These are phyloP conservation scores for Watsonalla cultraria DNA, from an alignment of 2,888 invertebrate genomes.

Conservation along the genomic window DNA sequence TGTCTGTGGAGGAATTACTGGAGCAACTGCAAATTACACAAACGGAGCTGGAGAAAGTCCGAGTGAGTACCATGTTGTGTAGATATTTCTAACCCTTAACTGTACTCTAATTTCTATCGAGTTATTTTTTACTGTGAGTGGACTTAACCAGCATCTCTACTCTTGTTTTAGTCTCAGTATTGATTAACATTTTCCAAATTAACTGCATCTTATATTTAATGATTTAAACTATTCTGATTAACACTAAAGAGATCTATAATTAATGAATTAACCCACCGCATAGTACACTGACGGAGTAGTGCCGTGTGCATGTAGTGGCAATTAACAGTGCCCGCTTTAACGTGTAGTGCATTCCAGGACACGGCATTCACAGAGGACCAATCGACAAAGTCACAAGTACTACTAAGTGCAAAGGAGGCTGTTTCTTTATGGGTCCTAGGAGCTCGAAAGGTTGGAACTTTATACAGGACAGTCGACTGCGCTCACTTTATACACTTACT, in stretches of 20 bases:
- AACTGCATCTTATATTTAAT: conserved; percentile 12
- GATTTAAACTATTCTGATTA: conserved; percentile 9
- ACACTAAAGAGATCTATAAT: conserved; percentile 11
- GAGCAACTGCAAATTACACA: conserved; percentile 91
- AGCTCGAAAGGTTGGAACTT: conserved; percentile 91
- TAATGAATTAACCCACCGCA: conserved; percentile 31
- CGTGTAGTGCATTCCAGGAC: conserved; percentile 82
- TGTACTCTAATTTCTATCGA: conserved; percentile 10
- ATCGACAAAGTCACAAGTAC: conserved; percentile 86
- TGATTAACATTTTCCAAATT: conserved; percentile 12
- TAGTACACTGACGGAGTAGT: conserved; percentile 33
- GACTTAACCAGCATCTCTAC: not conserved
- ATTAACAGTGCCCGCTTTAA: conserved; percentile 72
- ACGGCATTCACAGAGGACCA: conserved; percentile 83
- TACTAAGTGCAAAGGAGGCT: conserved; percentile 95
- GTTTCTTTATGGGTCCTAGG: conserved; percentile 96
- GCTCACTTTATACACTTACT: conserved; percentile 41
- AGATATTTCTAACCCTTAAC: conserved; percentile 9
- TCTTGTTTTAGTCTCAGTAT: not conserved
- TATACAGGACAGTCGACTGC: conserved; percentile 43
- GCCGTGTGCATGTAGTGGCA: conserved; percentile 68
- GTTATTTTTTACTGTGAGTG: not conserved
- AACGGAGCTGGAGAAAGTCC: conserved; percentile 91
- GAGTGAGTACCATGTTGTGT: conserved; percentile 78
- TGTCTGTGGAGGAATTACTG: conserved; percentile 89